Conservation (phyloP, 2,888 invertebrate species). For the Allophyes oxyacanthae region DNA sequence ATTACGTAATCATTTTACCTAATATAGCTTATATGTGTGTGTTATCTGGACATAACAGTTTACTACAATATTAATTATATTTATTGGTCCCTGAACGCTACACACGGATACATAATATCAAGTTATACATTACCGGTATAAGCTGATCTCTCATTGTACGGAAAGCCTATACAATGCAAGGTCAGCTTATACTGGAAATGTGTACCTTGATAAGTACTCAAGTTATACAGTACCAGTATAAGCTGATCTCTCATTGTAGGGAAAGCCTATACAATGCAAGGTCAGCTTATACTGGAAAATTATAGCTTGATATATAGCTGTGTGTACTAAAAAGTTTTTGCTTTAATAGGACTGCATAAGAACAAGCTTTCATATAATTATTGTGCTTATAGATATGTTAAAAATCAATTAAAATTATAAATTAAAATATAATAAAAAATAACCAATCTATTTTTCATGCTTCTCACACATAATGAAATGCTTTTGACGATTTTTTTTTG, state of each 20-base stretch:
- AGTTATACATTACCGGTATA: no score
- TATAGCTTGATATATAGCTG: no score
- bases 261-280: no score
- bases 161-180: no score
- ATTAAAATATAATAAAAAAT: slow-evolving; percentile 54
- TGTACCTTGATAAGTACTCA: no score
- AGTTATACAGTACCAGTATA: no score
- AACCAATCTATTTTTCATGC: slow-evolving; percentile 69
- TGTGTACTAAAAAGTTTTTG: slow-evolving; percentile 47
- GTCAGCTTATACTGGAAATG: no score
- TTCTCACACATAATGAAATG: slow-evolving; percentile 79
- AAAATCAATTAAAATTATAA: slow-evolving; percentile 62
- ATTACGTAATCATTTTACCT: slow-evolving; percentile 4
- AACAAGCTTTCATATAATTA: slow-evolving; percentile 52
- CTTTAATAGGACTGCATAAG: slow-evolving; percentile 28
- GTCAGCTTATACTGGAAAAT: no score
- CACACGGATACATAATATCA: no score
- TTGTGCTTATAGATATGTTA: slow-evolving; percentile 77
- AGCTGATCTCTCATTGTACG: no score
- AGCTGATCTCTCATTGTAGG: no score
- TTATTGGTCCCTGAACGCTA: no score
- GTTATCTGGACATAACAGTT: slow-evolving; percentile 23
- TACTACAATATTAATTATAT: slow-evolving; percentile 4
- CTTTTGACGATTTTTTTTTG: slow-evolving; percentile 72
- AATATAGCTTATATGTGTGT: slow-evolving; percentile 16